A percentile compares a stretch with the other conserved stretches of the same genome.
Conservation (phyloP, 1,140 invertebrate genomes). For the Drosophila mayri region DNA sequence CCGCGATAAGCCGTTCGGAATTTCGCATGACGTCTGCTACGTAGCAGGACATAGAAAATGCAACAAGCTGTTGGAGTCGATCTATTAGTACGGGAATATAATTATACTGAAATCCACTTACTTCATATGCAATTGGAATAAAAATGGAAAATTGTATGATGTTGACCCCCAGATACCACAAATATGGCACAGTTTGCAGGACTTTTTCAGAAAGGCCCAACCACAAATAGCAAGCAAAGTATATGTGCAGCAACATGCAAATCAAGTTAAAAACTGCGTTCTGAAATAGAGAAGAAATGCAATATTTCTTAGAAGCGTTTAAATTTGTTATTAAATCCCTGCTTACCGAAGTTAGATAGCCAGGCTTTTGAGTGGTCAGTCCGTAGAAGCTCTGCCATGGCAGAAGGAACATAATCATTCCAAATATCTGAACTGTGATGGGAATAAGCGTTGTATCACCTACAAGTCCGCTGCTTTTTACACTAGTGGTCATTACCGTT, state of each 20-base stretch:
- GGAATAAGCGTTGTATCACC: not conserved
- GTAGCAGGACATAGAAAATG: slow-evolving; percentile 3
- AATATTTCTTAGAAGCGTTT: too few relatives aligned
- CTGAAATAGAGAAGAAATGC: not conserved
- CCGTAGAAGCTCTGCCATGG: slow-evolving; percentile 3
- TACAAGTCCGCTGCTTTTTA: not conserved
- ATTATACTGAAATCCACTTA: not conserved
- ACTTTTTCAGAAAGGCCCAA: not conserved
- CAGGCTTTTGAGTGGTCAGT: not conserved
- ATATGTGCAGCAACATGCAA: slow-evolving; percentile 1
- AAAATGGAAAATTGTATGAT: not conserved
- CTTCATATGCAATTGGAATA: slow-evolving; percentile 10
- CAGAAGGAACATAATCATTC: not conserved
- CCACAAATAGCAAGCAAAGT: slow-evolving; percentile 9
- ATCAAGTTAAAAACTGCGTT: slow-evolving; percentile 9
- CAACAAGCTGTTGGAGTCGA: not conserved
- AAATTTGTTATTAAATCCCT: too few relatives aligned
- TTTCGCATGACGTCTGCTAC: slow-evolving; percentile 5
- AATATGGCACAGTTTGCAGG: not conserved
- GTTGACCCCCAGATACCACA: not conserved
- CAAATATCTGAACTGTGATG: not conserved
- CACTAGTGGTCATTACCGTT: not conserved
- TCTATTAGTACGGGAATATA: not conserved
- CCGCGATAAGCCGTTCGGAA: not conserved
- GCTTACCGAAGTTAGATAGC: slow-evolving; percentile 2